These are phyloP conservation scores for Zaprionus davidi DNA, from an alignment of 1,140 invertebrate species.

Conservation along the genomic window DNA sequence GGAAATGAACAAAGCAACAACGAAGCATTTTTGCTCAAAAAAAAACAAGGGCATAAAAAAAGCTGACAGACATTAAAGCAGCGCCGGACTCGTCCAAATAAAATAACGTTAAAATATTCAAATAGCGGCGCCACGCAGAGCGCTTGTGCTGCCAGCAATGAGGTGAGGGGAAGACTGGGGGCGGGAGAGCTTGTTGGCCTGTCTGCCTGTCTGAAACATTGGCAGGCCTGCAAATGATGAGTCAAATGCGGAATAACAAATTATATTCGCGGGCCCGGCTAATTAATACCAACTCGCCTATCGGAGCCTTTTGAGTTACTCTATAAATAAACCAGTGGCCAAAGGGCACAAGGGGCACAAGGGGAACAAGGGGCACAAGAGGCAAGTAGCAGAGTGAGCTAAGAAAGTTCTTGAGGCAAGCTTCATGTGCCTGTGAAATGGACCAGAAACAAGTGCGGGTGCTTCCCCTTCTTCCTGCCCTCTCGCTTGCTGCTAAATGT, in stretches of 20 bases:
- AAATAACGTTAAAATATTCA: slow-evolving; percentile 59
- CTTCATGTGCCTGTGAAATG: background rate
- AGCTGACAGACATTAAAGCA: slow-evolving; percentile 27
- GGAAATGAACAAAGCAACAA: background rate
- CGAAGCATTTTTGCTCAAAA: slow-evolving; percentile 11
- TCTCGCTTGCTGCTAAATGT: slow-evolving; percentile 10
- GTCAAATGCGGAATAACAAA: slow-evolving; percentile 33
- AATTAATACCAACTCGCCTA: slow-evolving; percentile 49
- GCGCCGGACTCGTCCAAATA: slow-evolving; percentile 23
- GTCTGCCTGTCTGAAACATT: slow-evolving; percentile 6
- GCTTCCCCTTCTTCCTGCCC: background rate
- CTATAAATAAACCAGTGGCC: slow-evolving; percentile 2
- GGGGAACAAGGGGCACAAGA: background rate
- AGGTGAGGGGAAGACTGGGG: accelerated
- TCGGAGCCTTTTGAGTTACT: background rate
- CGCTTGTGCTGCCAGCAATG: slow-evolving; percentile 1
- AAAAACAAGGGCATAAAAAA: slow-evolving; percentile 43
- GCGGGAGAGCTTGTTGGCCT: background rate
- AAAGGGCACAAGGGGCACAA: background rate
- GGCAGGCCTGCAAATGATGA: slow-evolving; percentile 33
- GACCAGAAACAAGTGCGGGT: background rate
- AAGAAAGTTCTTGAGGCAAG: no score
- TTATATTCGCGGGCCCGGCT: slow-evolving; percentile 50
- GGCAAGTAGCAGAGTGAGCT: background rate
- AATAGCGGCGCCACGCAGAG: slow-evolving; percentile 41